phyloP scores from a whole-genome alignment of 2,888 invertebrate genomes.

The Melipona bicolor region DNA sequence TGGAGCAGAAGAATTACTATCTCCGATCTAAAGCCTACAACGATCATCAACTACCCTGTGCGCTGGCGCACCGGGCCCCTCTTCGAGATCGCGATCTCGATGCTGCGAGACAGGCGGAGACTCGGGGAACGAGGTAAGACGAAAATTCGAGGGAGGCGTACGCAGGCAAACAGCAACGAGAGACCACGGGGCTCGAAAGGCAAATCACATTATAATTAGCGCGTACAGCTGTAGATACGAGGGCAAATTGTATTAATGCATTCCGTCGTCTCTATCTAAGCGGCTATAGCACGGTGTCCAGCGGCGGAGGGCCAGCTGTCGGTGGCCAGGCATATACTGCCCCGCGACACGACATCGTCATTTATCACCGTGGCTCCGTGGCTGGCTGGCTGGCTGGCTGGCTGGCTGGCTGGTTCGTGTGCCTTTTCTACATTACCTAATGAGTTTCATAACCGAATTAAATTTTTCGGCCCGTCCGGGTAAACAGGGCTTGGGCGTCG shows the following conservation, averaged over 20 bases:
- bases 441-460: conserved; percentile 79
- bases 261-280: conserved; percentile 74
- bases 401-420: conserved; percentile 59
- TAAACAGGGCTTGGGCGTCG: conserved; percentile 64
- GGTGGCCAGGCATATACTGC: conserved; percentile 72
- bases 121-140: neutral
- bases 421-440: conserved; percentile 78
- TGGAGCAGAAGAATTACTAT: neutral
- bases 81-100: conserved; percentile 16
- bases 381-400: conserved; percentile 36
- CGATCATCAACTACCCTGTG: neutral
- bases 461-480: conserved; percentile 72
- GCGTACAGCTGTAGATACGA: conserved; percentile 67
- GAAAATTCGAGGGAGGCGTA: conserved; percentile 30
- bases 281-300: conserved; percentile 66
- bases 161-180: neutral
- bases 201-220: conserved; percentile 73
- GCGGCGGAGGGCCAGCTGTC: conserved; percentile 73
- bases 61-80: no score
- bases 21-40: neutral
- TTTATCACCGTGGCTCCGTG: conserved; percentile 72
- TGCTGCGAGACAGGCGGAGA: neutral
- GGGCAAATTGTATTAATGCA: conserved; percentile 77
- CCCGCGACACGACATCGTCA: conserved; percentile 78
- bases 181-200: conserved; percentile 46